Conservation (phyloP, 2,888 invertebrate species). For the Chloromyia formosa region DNA sequence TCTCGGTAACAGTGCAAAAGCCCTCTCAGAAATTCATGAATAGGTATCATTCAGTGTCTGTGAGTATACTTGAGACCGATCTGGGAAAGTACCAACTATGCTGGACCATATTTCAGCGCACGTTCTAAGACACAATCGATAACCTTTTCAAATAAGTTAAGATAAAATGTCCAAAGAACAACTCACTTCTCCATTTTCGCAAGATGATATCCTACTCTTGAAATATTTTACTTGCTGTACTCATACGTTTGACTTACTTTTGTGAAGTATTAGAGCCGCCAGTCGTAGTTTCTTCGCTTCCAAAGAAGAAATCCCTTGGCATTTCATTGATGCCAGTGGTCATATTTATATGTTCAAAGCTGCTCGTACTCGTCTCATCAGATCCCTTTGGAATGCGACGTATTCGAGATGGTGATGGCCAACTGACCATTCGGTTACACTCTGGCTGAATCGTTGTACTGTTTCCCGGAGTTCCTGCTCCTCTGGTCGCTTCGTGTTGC, state of each 20-base stretch:
- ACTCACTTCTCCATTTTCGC: too few relatives aligned
- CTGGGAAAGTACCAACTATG: too few relatives aligned
- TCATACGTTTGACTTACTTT: constrained; percentile 17
- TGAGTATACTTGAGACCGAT: too few relatives aligned
- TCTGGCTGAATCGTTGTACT: not conserved
- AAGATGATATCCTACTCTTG: too few relatives aligned
- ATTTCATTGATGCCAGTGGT: constrained; percentile 49
- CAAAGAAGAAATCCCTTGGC: constrained; percentile 46
- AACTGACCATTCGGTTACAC: constrained; percentile 29
- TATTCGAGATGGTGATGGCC: constrained; percentile 37
- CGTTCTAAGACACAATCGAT: too few relatives aligned
- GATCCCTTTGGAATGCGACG: constrained; percentile 44
- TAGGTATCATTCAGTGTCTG: too few relatives aligned
- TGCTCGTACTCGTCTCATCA: constrained; percentile 54
- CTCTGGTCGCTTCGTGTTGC: not conserved
- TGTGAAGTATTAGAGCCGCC: not conserved
- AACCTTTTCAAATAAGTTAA: too few relatives aligned
- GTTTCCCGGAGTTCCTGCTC: not conserved
- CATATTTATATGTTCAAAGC: constrained; percentile 56
- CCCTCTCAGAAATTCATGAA: too few relatives aligned
- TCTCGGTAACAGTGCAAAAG: too few relatives aligned
- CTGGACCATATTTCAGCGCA: too few relatives aligned
- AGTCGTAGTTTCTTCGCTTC: constrained; percentile 7
- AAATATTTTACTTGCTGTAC: not conserved
- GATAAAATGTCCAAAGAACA: too few relatives aligned